These are phyloP conservation scores for Vultur gryphus DNA, from an alignment of 2,797 vertebrate genomes.

Conservation along the genomic window DNA sequence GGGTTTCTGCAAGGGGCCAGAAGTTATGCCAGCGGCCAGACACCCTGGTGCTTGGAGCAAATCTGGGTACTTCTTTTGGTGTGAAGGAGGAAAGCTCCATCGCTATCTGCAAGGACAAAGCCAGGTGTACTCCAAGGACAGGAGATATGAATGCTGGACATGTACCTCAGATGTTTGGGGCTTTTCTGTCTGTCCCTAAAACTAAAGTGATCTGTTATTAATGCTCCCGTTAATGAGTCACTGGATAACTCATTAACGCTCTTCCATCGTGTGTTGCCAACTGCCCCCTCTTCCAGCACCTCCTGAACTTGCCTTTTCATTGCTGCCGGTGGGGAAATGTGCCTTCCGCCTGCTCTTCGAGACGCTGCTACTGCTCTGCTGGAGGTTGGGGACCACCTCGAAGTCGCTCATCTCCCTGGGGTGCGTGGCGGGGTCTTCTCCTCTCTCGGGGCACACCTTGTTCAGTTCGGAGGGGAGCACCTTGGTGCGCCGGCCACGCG, in stretches of 20 bases:
- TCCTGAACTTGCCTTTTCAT: slow-evolving; percentile 67
- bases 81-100: background rate
- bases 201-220: background rate
- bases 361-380: slow-evolving; percentile 53
- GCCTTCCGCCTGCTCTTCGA: slow-evolving; percentile 38
- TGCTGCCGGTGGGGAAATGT: background rate
- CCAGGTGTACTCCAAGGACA: background rate
- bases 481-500: background rate
- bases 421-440: background rate
- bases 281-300: background rate
- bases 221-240: background rate
- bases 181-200: background rate
- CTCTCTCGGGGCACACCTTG: slow-evolving; percentile 59
- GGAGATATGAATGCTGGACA: background rate
- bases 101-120: background rate
- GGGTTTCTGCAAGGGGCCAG: background rate
- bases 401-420: slow-evolving; percentile 43
- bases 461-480: slow-evolving; percentile 47
- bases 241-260: rapidly evolving
- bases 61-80: background rate
- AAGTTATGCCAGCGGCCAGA: background rate
- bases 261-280: rapidly evolving
- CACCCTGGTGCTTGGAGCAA: background rate
- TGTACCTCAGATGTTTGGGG: background rate
- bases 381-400: slow-evolving; percentile 60